These are phyloP conservation scores for Loriculus beryllinus DNA, from an alignment of 2,797 vertebrate species.

Conservation along the genomic window DNA sequence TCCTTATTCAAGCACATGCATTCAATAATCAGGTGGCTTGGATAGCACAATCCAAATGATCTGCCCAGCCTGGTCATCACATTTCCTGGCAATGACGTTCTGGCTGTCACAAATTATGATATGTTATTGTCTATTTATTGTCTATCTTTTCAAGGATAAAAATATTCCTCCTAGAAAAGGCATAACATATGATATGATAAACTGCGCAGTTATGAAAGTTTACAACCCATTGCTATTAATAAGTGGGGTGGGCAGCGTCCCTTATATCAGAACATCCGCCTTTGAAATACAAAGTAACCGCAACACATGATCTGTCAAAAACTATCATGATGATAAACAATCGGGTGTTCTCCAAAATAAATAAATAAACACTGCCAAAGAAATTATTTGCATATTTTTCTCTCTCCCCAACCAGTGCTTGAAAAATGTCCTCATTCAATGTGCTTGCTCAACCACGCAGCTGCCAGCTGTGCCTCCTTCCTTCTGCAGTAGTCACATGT, in stretches of 20 bases:
- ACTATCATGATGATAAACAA: conserved; percentile 59
- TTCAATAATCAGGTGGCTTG: not conserved
- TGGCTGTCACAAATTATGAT: not conserved
- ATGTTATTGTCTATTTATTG: not conserved
- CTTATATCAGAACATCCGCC: conserved; percentile 15
- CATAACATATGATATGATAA: conserved; percentile 11
- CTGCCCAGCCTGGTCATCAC: not conserved
- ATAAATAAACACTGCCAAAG: conserved; percentile 66
- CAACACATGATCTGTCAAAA: conserved; percentile 62
- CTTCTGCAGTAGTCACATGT: conserved; percentile 35
- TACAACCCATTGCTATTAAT: conserved; percentile 36
- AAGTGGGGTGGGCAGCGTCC: not conserved
- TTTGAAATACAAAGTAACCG: conserved; percentile 65
- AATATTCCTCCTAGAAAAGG: conserved; percentile 21
- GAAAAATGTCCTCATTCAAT: conserved; percentile 69
- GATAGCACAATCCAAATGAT: not conserved
- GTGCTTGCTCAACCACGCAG: conserved; percentile 71
- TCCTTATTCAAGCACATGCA: not conserved
- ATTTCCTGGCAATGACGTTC: not conserved
- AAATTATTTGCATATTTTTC: conserved; percentile 69
- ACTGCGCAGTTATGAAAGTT: conserved; percentile 21
- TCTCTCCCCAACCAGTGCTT: conserved; percentile 64
- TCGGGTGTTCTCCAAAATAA: conserved; percentile 58
- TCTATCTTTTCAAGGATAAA: not conserved
- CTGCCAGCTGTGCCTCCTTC: conserved; percentile 68